Percentiles rank a stretch among this genome's conserved stretches.
Conservation (phyloP, 2,113 vertebrate genomes). For the Puffinus mauretanicus region DNA sequence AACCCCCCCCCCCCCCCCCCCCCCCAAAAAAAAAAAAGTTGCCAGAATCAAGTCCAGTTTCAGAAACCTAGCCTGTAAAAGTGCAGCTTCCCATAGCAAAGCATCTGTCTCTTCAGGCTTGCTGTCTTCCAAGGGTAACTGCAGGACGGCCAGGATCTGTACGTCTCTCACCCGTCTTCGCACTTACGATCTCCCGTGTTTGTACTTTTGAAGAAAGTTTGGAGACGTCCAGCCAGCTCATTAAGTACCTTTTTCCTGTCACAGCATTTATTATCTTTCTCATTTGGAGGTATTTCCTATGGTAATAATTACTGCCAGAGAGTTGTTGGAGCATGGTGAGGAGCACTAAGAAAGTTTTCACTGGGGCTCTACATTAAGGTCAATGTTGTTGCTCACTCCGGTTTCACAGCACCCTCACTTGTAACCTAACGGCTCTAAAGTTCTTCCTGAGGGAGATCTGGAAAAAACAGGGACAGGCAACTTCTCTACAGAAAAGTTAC, state of each 20-base stretch:
- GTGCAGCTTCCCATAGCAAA: rapidly evolving
- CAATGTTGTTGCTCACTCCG: too few species aligned
- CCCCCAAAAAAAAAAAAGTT: too few species aligned
- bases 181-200: neutral
- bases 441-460: neutral
- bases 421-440: neutral
- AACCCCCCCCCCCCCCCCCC: too few species aligned
- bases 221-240: neutral
- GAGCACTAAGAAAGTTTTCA: neutral
- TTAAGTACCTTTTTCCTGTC: neutral
- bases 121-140: too few species aligned
- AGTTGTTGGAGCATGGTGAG: too few species aligned
- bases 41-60: neutral
- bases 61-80: neutral
- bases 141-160: too few species aligned
- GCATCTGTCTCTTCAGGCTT: neutral
- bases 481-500: neutral
- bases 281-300: neutral
- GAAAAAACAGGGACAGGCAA: neutral
- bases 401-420: neutral
- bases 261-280: neutral
- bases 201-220: neutral
- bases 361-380: neutral
- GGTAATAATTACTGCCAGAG: neutral
- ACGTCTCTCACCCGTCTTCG: neutral